Evolutionary conservation across 2,797 vertebrate genomes (phyloP).

Genomic region (Phyllotis vaccarum): DNA sequence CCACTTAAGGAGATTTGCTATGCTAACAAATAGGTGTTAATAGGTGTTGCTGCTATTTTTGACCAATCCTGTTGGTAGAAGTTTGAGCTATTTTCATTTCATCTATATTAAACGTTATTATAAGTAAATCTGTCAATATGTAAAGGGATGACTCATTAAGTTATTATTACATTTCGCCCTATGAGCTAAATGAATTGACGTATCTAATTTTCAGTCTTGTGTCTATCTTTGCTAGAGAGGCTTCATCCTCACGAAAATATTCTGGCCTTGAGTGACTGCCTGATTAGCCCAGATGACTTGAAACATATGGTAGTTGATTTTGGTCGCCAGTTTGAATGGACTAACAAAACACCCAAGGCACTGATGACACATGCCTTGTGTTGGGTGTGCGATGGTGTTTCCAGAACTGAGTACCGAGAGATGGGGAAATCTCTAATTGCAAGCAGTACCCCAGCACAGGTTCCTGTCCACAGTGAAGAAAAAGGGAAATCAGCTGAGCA

Average conservation of each 20-base stretch:
- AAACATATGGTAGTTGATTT: no score
- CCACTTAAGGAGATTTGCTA: background rate
- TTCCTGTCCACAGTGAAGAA: no score
- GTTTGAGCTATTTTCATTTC: no score
- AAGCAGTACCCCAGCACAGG: background rate
- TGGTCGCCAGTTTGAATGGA: background rate
- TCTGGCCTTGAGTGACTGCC: background rate
- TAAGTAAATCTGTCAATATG: no score
- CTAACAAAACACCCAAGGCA: background rate
- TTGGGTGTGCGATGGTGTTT: background rate
- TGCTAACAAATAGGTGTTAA: no score
- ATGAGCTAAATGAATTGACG: background rate
- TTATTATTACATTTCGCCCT: background rate
- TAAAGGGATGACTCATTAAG: no score
- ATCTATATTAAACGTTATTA: no score
- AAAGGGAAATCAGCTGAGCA: background rate
- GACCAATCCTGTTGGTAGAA: no score
- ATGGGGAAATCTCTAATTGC: background rate
- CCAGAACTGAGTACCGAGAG: background rate
- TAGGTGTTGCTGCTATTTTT: background rate
- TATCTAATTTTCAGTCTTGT: background rate
- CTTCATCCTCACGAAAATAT: constrained; percentile 32
- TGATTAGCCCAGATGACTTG: background rate
- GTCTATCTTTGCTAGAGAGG: background rate
- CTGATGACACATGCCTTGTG: background rate